These are phyloP conservation scores for Umimayanthus chanpuru DNA, from an alignment of 92 coral and sea anemone genomes.

Conservation along the genomic window DNA sequence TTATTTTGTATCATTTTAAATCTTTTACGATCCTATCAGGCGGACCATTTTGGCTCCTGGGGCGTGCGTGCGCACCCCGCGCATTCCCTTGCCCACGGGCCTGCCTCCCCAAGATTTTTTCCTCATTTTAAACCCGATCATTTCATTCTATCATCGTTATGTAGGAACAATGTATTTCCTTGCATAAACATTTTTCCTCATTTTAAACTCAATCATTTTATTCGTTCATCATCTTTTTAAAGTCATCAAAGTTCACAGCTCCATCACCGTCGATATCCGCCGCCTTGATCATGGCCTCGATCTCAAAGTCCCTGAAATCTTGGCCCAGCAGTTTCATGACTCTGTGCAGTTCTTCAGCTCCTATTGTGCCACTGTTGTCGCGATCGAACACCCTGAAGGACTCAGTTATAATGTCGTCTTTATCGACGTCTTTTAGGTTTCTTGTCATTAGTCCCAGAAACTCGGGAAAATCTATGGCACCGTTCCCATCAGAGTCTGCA, in stretches of 20 bases:
- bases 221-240: conserved; percentile 86
- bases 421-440: conserved; percentile 85
- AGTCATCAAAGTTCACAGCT: conserved; percentile 81
- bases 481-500: conserved; percentile 94
- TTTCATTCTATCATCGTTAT: conserved; percentile 71
- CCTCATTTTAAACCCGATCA: background rate
- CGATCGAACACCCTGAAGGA: conserved; percentile 94
- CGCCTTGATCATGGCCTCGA: conserved; percentile 85
- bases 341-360: conserved; percentile 76
- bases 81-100: too few relatives aligned
- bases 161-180: too few relatives aligned
- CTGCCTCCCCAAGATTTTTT: background rate
- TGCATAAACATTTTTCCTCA: background rate
- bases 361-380: conserved; percentile 81
- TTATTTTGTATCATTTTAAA: too few relatives aligned
- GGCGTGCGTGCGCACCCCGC: too few relatives aligned
- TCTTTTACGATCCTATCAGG: too few relatives aligned
- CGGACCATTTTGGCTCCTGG: too few relatives aligned
- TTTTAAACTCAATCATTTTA: background rate
- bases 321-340: conserved; percentile 86
- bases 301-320: conserved; percentile 84
- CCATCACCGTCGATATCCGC: conserved; percentile 95
- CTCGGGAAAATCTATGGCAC: conserved; percentile 96
- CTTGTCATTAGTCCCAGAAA: conserved; percentile 83
- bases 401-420: conserved; percentile 84